Evolutionary conservation across 2,888 invertebrate species (phyloP), one percentile per base, ranked within the genome.

Genomic region (Caenorhabditis wallacei): DNA sequence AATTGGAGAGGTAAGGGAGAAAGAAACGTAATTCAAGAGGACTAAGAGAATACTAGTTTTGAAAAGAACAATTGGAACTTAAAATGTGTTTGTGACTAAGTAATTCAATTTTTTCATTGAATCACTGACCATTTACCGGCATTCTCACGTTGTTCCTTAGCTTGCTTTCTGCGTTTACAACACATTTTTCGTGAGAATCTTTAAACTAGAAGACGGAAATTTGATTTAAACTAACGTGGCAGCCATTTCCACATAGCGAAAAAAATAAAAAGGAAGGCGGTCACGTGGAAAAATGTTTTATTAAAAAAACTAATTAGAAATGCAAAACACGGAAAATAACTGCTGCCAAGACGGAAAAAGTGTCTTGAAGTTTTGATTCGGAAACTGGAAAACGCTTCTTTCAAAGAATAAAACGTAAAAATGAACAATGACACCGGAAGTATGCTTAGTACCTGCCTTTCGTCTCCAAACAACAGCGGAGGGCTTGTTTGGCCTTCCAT

Each of bases 381-480:
- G n/a, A 30, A 48, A 51, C 16, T 10, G 30, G 43, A 16, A 37
- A 61, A 40, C 16, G 20, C 10, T 26, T 64, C 24, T 16, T 26
- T 16, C 46, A 18, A 46, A 26, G 18, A 70, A 43, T 11, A 56
- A 69, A 69, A 26, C 56, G 66, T 57, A 76, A 51, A 68, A 76
- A 51, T 68, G 2, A 22, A 11, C 7, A 51, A 22, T 22, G 76
- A 76, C 68, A 76, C 76, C 68, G 76, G 76, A 76, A 76, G 76
- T 69, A 57, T 51, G 75, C 59, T 76, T 76, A 59, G 53, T 76
- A 69, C 61, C 69, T 76, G 76, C 54, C 35, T 8, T 30, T 8
- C 30, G 30, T 30, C 30, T 30, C 30, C 51, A n/a, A 16, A 20
- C 40, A 40, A 40, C 22, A 22, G 43, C 16, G 35, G 51, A 22